Evolutionary conservation across 2,888 invertebrate genomes (phyloP), one percentile per base, ranked within the genome.

Genomic region (Diarsia rubi): DNA sequence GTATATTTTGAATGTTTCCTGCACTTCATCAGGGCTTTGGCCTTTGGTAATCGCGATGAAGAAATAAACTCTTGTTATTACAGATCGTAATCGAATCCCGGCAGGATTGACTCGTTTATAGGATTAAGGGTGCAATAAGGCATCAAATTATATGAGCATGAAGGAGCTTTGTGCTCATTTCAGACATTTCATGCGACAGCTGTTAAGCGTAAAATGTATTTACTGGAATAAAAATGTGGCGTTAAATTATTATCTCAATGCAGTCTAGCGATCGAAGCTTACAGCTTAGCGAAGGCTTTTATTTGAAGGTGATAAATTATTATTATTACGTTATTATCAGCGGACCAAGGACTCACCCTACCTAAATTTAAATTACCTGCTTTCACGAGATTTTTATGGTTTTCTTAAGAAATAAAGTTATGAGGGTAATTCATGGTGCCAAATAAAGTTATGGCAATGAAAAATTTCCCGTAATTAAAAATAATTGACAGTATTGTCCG

Each of bases 111-210:
- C 62, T 69, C 63, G 72, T 75, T 84, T 76, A 84, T 21, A 71
- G 49, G 71, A 72, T 73, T 83, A 66, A 77, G 76, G 68, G 63
- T 71, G 74, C 67, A 72, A 77, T 83, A 73, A 71, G 62, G 54
- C 52, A 62, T 83, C 31, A 71, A 73, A 73, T 73, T 73, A 54
- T 74, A 75, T 59, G 80, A 83, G 64, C 27, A 37, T 52, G 66
- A 65, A 31, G 49, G 66, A 69, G 45, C n/a, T 66, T 63, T 27
- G 52, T 24, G 27, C 68, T 75, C n/a, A 71, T 62, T 42, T 42
- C 52, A 44, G 57, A 67, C 27, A 57, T 59, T 75, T 69, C 19
- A 45, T 75, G 67, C 45, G 60, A 44, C 74, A 84, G 69, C 68
- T 83, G 64, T 66, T 60, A 49, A 79, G 64, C 54, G 68, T 54